Conservation (phyloP, 2,797 vertebrate genomes). For the Tragopan temminckii region DNA sequence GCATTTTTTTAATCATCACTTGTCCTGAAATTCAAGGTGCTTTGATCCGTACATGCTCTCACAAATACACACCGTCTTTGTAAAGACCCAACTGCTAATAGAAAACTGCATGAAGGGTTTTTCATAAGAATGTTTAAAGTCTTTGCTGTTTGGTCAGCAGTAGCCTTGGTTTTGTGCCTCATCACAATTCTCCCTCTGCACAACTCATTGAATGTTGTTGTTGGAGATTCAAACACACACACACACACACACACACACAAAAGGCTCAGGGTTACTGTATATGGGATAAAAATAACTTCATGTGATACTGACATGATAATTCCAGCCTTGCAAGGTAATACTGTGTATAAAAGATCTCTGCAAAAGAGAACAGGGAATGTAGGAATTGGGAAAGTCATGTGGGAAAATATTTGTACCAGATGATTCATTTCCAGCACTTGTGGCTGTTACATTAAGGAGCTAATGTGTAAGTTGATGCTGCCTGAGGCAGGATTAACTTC, state of each 20-base stretch:
- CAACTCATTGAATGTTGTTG: accelerated
- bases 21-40: constrained; percentile 11
- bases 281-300: neutral
- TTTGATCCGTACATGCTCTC: constrained; percentile 17
- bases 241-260: constrained; percentile 6
- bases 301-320: neutral
- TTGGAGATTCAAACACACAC: neutral
- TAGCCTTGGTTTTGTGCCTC: neutral
- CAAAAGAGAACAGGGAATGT: neutral
- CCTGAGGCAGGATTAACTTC: constrained; percentile 68
- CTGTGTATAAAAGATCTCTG: neutral
- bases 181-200: neutral
- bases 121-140: neutral
- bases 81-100: neutral
- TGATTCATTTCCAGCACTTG: neutral
- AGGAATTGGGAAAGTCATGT: neutral
- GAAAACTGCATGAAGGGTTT: neutral
- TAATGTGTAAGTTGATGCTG: constrained; percentile 60
- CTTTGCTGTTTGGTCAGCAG: neutral
- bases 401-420: constrained; percentile 43
- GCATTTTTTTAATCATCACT: constrained; percentile 19
- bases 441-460: neutral
- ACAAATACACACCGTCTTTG: neutral
- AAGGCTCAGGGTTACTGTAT: neutral
- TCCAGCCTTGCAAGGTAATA: neutral